Base-by-base conservation (phyloP, 2,888 invertebrate genomes). In the Tachina grossa region DNA sequence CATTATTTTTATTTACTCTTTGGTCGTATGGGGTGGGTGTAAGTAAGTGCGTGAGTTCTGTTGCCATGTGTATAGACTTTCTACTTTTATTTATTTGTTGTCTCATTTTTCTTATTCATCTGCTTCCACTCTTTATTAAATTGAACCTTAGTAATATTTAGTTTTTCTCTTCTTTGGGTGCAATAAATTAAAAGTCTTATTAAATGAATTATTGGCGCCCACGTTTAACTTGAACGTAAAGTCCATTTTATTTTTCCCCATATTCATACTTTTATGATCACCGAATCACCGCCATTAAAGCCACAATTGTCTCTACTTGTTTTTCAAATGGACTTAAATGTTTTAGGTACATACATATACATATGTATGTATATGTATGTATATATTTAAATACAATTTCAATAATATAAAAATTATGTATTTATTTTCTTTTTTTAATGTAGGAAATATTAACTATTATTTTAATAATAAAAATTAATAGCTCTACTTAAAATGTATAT, bases 161-260 rank as follows among this genome's bases (percentile, higher is more conserved):
- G 41, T 14, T 72, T 65, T 66, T 57, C 74, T 74, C 61, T 31
- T n/a, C 10, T 6, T 49, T 13, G 41, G n/a, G 10, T 31, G 9
- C 53, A 61, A 71, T 71, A 79, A 79, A 71, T 79, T 61, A 69
- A 78, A 78, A 43, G 9, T 45, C 8, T 63, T 63, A 71, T 55
- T 49, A 49, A 71, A 72, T 79, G 75, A 83, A 19, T 71, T 79
- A 85, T 83, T 75, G 85, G 85, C 83, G 83, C 85, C 82, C 85
- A 85, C 85, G 85, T 85, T 83, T 75, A 82, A 39, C 14, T 16
- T 63, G 45, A 74, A 57, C 41, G 66, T 66, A 39, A 55, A 51
- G 63, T 74, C 49, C 13, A 39, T 51, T 74, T 19, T 43, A 66
- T 43, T 72, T 79, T 39, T 51, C 1, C 19, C 39, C 16, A 43